A percentile compares a stretch with the other conserved stretches of the same genome.
Evolutionary conservation across 2,888 invertebrate genomes (phyloP).

Genomic region (Heteropelma amictum): DNA sequence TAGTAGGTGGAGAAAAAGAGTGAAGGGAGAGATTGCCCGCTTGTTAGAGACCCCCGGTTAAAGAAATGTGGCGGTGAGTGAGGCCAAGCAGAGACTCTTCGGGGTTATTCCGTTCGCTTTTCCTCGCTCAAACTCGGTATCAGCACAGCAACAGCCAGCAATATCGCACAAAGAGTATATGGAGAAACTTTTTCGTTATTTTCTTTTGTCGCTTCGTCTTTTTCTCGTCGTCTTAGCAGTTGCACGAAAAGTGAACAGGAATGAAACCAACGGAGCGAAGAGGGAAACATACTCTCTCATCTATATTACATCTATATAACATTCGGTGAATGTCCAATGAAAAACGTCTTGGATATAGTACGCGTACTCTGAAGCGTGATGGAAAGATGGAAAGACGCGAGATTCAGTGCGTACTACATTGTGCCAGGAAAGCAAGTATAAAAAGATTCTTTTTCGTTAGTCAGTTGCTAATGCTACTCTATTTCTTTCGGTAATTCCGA

Average conservation of each 20-base stretch:
- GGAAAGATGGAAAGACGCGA: constrained; percentile 27
- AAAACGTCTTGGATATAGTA: constrained; percentile 11
- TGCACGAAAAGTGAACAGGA: constrained; percentile 10
- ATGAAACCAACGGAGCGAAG: not conserved
- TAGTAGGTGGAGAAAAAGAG: not conserved
- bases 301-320: constrained; percentile 1
- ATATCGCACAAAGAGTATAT: constrained; percentile 37
- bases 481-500: constrained; percentile 18
- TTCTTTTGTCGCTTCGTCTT: constrained; percentile 7
- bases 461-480: constrained; percentile 9
- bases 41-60: constrained; percentile 56
- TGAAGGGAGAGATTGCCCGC: constrained; percentile 36
- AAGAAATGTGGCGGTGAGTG: constrained; percentile 65
- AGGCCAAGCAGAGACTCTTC: constrained; percentile 48
- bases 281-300: not conserved
- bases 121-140: constrained; percentile 28
- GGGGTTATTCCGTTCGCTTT: constrained; percentile 12
- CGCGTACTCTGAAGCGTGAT: not conserved
- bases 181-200: constrained; percentile 37
- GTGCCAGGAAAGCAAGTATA: constrained; percentile 11
- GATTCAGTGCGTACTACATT: constrained; percentile 15
- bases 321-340: not conserved
- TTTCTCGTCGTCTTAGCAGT: constrained; percentile 11
- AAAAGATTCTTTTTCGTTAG: constrained; percentile 18
- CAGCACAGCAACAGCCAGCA: constrained; percentile 35